Evolutionary conservation across 1,140 invertebrate species (phyloP).

Genomic region (Nasonia giraulti): DNA sequence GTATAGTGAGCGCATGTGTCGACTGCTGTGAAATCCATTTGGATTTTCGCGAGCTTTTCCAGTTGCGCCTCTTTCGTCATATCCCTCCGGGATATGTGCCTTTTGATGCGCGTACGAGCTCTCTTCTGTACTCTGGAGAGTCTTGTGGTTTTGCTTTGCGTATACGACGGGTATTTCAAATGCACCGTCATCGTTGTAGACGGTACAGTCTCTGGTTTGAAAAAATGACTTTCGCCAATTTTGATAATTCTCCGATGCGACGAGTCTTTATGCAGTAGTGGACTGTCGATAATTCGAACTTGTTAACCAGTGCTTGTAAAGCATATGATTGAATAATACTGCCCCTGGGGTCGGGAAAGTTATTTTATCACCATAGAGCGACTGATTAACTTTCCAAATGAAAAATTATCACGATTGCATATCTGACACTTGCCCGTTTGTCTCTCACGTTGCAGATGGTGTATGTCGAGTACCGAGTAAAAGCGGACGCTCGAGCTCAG

Average conservation of each 20-base stretch:
- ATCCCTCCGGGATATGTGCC: background rate
- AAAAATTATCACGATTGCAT: too few species aligned
- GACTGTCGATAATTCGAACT: background rate
- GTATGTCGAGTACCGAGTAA: slow-evolving; percentile 57
- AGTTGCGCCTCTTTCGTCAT: background rate
- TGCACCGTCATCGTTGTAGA: background rate
- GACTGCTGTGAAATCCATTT: slow-evolving; percentile 18
- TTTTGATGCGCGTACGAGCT: background rate
- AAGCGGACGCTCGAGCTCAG: slow-evolving; percentile 58
- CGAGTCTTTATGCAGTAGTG: background rate
- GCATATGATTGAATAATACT: too few species aligned
- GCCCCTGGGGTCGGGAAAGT: background rate
- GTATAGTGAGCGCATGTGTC: too few species aligned
- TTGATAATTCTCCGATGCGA: background rate
- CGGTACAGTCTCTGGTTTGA: background rate
- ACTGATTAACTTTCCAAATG: background rate
- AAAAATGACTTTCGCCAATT: background rate
- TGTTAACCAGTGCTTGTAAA: background rate
- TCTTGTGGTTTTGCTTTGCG: too few species aligned
- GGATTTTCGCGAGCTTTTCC: slow-evolving; percentile 21
- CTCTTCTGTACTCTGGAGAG: background rate
- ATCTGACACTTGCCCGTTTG: background rate
- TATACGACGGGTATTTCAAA: too few species aligned
- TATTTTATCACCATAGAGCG: background rate
- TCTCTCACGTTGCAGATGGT: slow-evolving; percentile 65